These are phyloP conservation scores for Blera fallax DNA, from an alignment of 2,888 invertebrate species.

Conservation along the genomic window DNA sequence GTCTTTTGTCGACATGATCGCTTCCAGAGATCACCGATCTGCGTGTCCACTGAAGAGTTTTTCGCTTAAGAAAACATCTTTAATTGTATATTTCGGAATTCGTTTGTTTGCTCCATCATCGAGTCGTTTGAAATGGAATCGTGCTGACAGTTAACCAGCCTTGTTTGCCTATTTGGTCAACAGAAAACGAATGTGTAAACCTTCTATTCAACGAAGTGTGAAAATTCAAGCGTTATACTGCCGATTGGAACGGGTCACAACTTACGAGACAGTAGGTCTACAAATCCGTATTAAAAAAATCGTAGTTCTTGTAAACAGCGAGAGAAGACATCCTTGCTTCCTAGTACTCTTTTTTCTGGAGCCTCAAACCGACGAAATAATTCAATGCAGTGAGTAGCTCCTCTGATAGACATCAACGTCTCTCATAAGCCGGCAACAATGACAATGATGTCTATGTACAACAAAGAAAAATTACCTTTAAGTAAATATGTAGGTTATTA, in stretches of 20 bases:
- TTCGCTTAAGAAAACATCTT: not conserved
- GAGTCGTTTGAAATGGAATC: not conserved
- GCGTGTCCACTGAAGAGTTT: not conserved
- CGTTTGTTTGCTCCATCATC: constrained; percentile 10
- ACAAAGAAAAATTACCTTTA: not conserved
- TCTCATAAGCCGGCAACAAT: no score
- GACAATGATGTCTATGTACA: no score
- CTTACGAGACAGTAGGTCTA: not conserved
- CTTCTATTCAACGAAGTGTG: constrained; percentile 31
- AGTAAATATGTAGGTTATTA: constrained; percentile 21
- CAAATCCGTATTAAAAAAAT: not conserved
- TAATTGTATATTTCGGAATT: not conserved
- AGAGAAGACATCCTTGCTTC: no score
- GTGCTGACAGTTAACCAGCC: constrained; percentile 29
- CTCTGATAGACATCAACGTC: no score
- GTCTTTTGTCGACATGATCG: constrained; percentile 9
- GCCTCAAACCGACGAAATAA: no score
- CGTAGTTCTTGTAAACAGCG: no score
- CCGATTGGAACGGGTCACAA: not conserved
- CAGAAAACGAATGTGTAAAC: constrained; percentile 30
- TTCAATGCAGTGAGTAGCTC: no score
- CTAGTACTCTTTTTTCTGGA: no score
- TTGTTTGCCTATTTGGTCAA: constrained; percentile 10
- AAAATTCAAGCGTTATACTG: not conserved
- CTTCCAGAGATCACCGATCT: not conserved